These are phyloP conservation scores for Macrosiphum euphorbiae DNA, from an alignment of 2,888 invertebrate species.

Conservation along the genomic window DNA sequence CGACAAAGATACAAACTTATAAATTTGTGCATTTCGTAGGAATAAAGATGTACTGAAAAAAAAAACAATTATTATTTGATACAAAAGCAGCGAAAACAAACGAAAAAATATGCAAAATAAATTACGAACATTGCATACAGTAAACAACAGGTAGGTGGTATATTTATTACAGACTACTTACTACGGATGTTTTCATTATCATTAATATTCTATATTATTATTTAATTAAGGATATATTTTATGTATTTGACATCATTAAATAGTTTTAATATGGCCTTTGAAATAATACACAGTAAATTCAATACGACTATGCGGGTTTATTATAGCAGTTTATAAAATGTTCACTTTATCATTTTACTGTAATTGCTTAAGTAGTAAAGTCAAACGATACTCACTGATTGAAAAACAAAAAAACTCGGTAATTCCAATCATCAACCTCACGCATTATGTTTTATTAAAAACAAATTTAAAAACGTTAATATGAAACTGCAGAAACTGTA, in stretches of 20 bases:
- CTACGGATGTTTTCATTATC: background rate
- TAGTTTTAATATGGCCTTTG: background rate
- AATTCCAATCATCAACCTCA: background rate
- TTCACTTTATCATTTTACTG: background rate
- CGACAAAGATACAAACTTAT: background rate
- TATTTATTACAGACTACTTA: background rate
- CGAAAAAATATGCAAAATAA: background rate
- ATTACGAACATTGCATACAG: background rate
- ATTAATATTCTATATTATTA: background rate
- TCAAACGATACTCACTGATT: background rate
- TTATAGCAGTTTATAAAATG: background rate
- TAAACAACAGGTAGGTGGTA: background rate
- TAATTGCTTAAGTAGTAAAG: background rate
- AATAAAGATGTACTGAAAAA: background rate
- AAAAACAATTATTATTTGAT: background rate
- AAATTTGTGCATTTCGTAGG: background rate
- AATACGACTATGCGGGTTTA: background rate
- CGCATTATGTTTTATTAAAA: background rate
- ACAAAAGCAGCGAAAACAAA: background rate
- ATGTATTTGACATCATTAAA: background rate
- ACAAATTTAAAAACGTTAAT: background rate
- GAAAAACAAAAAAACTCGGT: background rate
- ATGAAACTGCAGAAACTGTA: background rate
- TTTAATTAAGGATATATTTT: background rate
- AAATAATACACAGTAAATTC: background rate